Percentiles rank a stretch among this genome's conserved stretches.
Conservation (phyloP, 2,113 vertebrate species). For the Apus apus region DNA sequence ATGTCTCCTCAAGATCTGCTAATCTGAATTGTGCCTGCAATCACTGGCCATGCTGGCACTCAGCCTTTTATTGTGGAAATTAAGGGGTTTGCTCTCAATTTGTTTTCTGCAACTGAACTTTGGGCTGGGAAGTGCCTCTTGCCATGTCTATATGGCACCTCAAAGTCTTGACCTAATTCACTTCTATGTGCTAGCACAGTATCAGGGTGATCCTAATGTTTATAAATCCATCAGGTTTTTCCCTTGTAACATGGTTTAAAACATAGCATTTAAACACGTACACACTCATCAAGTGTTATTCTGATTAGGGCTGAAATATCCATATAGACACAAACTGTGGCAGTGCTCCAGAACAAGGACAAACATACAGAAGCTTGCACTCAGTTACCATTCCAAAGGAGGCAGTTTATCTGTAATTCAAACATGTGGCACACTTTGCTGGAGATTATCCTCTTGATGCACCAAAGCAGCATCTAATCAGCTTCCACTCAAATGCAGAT, state of each 20-base stretch:
- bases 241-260: not conserved
- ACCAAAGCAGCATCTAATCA: constrained; percentile 21
- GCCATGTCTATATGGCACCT: not conserved
- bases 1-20: not conserved
- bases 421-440: not conserved
- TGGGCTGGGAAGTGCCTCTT: not conserved
- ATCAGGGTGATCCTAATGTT: not conserved
- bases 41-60: not conserved
- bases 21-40: not conserved
- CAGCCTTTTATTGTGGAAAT: not conserved
- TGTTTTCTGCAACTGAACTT: not conserved
- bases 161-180: not conserved
- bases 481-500: constrained; percentile 4
- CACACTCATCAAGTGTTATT: not conserved
- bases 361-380: not conserved
- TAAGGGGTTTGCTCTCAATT: not conserved
- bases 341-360: not conserved
- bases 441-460: constrained; percentile 2
- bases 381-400: not conserved
- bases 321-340: not conserved
- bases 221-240: not conserved
- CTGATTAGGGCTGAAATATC: not conserved
- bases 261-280: not conserved
- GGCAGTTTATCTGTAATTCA: constrained; percentile 6
- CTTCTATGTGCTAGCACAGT: not conserved